phyloP scores from a whole-genome alignment of 2,888 invertebrate genomes.

The Amiota mariae region DNA sequence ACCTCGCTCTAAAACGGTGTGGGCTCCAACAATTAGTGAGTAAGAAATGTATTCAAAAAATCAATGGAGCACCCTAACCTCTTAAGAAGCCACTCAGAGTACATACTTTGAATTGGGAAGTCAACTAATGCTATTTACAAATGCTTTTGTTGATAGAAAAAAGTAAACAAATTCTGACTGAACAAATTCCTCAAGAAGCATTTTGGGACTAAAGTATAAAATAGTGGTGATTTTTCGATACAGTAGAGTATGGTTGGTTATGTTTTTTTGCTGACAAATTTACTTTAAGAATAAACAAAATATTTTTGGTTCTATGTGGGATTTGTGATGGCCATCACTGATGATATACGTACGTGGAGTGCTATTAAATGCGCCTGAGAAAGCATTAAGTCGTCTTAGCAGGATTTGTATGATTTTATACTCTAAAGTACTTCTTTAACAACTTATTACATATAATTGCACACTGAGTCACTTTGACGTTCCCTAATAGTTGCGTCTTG shows the following conservation, averaged over 20 bases:
- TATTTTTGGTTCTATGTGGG: constrained; percentile 46
- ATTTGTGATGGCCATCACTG: too few species aligned
- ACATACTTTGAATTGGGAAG: constrained; percentile 56
- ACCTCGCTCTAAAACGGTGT: constrained; percentile 35
- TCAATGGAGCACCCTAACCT: too few species aligned
- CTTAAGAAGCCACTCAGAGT: too few species aligned
- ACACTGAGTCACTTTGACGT: constrained; percentile 43
- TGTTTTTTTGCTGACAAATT: constrained; percentile 21
- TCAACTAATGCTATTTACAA: constrained; percentile 59
- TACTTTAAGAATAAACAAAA: constrained; percentile 64
- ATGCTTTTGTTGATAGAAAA: constrained; percentile 31
- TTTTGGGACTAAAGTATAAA: constrained; percentile 5
- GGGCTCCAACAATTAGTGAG: too few species aligned
- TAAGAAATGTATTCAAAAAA: too few species aligned
- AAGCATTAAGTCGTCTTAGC: too few species aligned
- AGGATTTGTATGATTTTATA: constrained; percentile 65
- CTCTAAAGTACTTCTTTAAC: constrained; percentile 64
- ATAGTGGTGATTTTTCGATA: not conserved
- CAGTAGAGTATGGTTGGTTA: not conserved
- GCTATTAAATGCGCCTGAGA: too few species aligned
- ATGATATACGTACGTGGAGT: too few species aligned
- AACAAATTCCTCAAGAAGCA: constrained; percentile 19
- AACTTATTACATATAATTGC: constrained; percentile 68
- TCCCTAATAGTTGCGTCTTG: not conserved
- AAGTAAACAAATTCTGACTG: constrained; percentile 22